A percentile compares a stretch with the other conserved stretches of the same genome.
Conservation (phyloP, 2,113 vertebrate genomes). For the Chloropsis cyanopogon region DNA sequence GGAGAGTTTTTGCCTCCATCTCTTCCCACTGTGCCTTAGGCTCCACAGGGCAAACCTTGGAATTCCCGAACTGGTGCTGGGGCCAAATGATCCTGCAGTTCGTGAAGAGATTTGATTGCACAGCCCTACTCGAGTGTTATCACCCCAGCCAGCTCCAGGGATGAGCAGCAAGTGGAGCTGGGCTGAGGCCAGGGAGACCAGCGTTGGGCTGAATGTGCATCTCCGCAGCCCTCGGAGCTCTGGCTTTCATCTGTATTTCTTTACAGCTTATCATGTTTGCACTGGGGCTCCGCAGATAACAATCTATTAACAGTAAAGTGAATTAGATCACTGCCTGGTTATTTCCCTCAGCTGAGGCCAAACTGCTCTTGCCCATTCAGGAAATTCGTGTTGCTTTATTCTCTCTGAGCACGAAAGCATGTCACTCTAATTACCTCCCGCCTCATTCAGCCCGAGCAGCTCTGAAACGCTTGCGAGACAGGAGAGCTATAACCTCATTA, state of each 20-base stretch:
- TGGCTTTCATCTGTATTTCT: constrained; percentile 33
- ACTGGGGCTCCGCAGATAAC: constrained; percentile 7
- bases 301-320: constrained; percentile 59
- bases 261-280: constrained; percentile 38
- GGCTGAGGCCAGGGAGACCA: not conserved
- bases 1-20: not conserved
- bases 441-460: not conserved
- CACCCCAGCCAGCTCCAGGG: not conserved
- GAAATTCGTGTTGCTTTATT: constrained; percentile 58
- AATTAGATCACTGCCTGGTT: constrained; percentile 54
- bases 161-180: not conserved
- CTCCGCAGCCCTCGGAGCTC: not conserved
- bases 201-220: not conserved
- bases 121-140: not conserved
- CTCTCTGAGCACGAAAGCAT: constrained; percentile 44
- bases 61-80: not conserved
- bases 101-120: not conserved
- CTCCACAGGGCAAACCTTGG: not conserved
- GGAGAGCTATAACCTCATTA: constrained; percentile 60
- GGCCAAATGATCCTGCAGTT: not conserved
- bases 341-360: constrained; percentile 55
- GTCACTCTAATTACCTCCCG: constrained; percentile 36
- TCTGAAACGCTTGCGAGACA: not conserved
- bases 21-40: not conserved
- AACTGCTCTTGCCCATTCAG: constrained; percentile 42